Conservation (phyloP, 2,113 vertebrate genomes). For the Hystrix cristata region DNA sequence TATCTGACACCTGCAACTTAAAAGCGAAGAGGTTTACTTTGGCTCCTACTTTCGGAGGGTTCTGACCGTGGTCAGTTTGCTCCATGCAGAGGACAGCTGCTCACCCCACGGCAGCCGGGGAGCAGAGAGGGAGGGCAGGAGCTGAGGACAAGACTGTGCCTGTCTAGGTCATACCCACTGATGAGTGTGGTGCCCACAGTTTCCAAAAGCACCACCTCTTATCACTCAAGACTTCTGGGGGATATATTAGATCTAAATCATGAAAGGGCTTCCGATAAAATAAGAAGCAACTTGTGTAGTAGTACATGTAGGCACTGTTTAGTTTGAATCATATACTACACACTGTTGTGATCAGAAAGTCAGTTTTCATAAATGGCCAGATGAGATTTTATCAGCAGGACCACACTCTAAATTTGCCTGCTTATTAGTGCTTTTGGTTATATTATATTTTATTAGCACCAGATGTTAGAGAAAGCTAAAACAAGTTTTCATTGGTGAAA, state of each 20-base stretch:
- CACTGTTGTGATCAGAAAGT: constrained; percentile 17
- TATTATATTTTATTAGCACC: not conserved
- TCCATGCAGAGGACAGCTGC: not conserved
- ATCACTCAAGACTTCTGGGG: not conserved
- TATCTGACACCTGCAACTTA: not conserved
- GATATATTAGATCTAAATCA: not conserved
- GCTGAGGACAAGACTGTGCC: not conserved
- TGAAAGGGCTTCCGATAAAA: not conserved
- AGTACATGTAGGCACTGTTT: not conserved
- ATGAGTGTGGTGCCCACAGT: not conserved
- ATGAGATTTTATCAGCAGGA: not conserved
- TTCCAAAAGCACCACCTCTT: not conserved
- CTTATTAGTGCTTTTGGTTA: not conserved
- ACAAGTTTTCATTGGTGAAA: constrained; percentile 1
- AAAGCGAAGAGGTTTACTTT: not conserved
- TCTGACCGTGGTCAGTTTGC: not conserved
- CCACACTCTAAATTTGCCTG: not conserved
- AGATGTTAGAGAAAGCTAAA: constrained; percentile 11
- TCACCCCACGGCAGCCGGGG: not conserved
- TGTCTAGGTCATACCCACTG: not conserved
- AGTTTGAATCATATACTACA: not conserved
- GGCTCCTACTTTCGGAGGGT: not conserved
- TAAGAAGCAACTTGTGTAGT: not conserved
- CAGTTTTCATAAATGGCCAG: not conserved
- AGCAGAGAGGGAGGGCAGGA: not conserved